Evolutionary conservation across 1,140 invertebrate genomes (phyloP), one percentile per base, ranked within the genome.

Genomic region (Brachionus manjavacas): DNA sequence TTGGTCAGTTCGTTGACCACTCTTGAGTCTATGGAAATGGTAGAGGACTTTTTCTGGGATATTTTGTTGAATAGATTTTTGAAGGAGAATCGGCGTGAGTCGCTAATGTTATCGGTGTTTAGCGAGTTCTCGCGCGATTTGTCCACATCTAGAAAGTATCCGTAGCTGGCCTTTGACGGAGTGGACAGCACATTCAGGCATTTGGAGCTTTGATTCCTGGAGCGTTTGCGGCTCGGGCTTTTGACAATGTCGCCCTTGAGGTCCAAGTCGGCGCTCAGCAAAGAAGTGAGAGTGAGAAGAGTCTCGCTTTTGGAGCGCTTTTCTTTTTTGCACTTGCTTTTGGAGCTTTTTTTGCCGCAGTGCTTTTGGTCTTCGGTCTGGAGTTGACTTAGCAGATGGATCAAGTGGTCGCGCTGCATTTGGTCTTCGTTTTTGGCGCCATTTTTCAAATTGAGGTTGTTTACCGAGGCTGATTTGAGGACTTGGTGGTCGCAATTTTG

Each of bases 271-370:
- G 20, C 9, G 14, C 20, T 35, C 9, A 81, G 60, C 12, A 81
- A 6, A 12, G 79, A 81, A 14, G 52, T 81, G 12, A 81, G 60
- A 4, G 79, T 81, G 3, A 81, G 20, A 4, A 81, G 20, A n/a
- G 79, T 81, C 25, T 81, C 79, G 23, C 49, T 64, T 64, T 81
- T 81, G 2, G 79, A 81, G n/a, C 79, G 28, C 64, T 81, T 81
- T 41, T 81, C 79, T 64, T 64, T 81, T 46, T 68, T 60, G 31
- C 43, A 81, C 16, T 81, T 81, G 9, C 23, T 25, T 25, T 64
- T 64, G 41, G 16, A 16, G 11, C 25, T 49, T 49, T 43, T 35
- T 25, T 76, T 49, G 23, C 3, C 16, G 1, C 31, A 14, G 23
- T 4, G 7, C 3, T 4, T 41, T 81, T 46, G 16, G 0, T 81